phyloP scores from a whole-genome alignment of 1,140 invertebrate species.

The Lethrus apterus region DNA sequence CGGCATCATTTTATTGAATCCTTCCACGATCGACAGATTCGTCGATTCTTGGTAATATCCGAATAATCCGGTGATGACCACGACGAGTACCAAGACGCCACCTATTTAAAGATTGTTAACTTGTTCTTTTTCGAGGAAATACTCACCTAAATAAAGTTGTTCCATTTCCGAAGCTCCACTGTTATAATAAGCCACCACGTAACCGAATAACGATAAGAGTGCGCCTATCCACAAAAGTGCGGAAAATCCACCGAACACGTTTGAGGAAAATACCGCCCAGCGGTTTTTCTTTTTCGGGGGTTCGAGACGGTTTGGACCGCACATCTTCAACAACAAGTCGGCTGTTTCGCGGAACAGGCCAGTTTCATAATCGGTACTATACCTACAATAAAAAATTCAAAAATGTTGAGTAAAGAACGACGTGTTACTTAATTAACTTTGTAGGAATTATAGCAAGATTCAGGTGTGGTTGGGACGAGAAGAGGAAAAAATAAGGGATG shows the following conservation, averaged over 20 bases:
- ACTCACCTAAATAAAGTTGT: not conserved
- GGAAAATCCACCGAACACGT: conserved; percentile 62
- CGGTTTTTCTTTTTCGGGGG: conserved; percentile 15
- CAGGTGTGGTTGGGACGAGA: too few species aligned
- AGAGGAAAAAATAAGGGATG: too few species aligned
- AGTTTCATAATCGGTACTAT: conserved; percentile 42
- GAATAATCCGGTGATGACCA: conserved; percentile 55
- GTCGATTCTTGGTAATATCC: conserved; percentile 56
- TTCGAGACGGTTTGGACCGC: conserved; percentile 65
- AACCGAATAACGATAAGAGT: conserved; percentile 62
- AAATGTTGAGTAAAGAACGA: too few species aligned
- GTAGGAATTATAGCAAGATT: too few species aligned
- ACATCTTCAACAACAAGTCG: conserved; percentile 42
- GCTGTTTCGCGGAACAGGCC: conserved; percentile 54
- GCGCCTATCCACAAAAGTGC: conserved; percentile 66
- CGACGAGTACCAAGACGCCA: conserved; percentile 50
- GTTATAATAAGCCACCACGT: conserved; percentile 38
- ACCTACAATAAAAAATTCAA: conserved; percentile 37
- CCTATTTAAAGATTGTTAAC: too few species aligned
- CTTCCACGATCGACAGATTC: conserved; percentile 56
- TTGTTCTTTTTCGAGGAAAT: too few species aligned
- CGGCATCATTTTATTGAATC: conserved; percentile 58
- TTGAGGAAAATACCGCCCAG: conserved; percentile 19
- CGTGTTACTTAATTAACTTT: too few species aligned
- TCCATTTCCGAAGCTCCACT: not conserved